Conservation (phyloP, 2,113 vertebrate species). For the Theristicus caerulescens region DNA sequence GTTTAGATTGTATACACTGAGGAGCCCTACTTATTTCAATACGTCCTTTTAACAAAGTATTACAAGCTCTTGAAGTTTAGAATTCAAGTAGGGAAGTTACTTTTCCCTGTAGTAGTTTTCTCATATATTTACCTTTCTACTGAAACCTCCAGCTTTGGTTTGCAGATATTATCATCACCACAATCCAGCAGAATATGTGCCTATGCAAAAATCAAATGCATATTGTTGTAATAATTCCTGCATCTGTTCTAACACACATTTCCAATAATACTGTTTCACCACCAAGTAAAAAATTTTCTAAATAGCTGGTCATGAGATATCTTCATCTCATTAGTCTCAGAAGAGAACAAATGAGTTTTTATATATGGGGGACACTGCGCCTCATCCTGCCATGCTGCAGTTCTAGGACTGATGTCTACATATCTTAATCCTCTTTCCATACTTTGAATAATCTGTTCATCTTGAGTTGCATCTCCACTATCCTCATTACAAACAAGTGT, state of each 20-base stretch:
- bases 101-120: background rate
- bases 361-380: background rate
- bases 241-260: background rate
- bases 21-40: background rate
- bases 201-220: constrained; percentile 62
- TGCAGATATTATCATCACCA: constrained; percentile 94
- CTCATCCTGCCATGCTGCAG: background rate
- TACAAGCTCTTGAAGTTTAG: background rate
- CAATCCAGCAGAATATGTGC: constrained; percentile 95
- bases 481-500: background rate
- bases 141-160: constrained; percentile 86
- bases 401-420: background rate
- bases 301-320: background rate
- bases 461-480: background rate
- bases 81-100: background rate
- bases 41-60: background rate
- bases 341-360: background rate
- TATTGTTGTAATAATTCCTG: background rate
- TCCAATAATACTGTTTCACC: background rate
- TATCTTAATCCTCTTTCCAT: background rate
- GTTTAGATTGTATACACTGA: background rate
- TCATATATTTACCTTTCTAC: constrained; percentile 81
- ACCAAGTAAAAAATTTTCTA: background rate
- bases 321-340: background rate
- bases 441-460: background rate